phyloP scores from a whole-genome alignment of 2,888 invertebrate genomes.

The Deilephila porcellus region DNA sequence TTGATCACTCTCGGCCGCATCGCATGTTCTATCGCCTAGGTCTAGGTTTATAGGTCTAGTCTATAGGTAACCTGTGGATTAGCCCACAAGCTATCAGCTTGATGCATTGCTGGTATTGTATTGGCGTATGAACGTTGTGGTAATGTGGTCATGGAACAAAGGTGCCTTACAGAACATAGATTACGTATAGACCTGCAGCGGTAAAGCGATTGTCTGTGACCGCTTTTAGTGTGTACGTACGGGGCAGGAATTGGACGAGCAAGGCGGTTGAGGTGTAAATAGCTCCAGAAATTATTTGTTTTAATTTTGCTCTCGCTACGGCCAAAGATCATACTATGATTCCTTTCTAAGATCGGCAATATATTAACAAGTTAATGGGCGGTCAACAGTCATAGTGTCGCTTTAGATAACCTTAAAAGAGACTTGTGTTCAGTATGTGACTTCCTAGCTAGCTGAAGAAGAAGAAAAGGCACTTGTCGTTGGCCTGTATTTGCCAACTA shows the following conservation, averaged over 20 bases:
- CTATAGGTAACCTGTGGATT: constrained; percentile 47
- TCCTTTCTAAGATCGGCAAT: no score
- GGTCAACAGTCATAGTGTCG: no score
- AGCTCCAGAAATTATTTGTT: no score
- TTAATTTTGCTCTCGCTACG: no score
- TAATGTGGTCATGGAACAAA: constrained; percentile 56
- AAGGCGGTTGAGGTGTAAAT: no score
- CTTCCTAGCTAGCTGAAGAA: no score
- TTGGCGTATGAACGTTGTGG: constrained; percentile 55
- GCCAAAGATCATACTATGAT: no score
- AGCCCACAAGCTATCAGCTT: constrained; percentile 64
- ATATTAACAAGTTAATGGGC: no score
- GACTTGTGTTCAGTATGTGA: no score
- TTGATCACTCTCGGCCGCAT: constrained; percentile 29
- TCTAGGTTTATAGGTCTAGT: background rate
- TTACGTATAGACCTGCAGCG: constrained; percentile 25
- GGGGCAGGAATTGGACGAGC: background rate
- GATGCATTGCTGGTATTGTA: constrained; percentile 70
- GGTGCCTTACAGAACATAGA: constrained; percentile 47
- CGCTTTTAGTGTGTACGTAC: constrained; percentile 9
- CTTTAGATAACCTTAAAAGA: no score
- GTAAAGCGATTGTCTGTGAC: constrained; percentile 27
- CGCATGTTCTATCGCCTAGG: background rate
- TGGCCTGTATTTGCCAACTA: no score
- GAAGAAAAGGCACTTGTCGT: no score